A percentile compares a stretch with the other conserved stretches of the same genome.
These are phyloP conservation scores for Ondatra zibethicus DNA, from an alignment of 2,113 vertebrate genomes.

Conservation along the genomic window DNA sequence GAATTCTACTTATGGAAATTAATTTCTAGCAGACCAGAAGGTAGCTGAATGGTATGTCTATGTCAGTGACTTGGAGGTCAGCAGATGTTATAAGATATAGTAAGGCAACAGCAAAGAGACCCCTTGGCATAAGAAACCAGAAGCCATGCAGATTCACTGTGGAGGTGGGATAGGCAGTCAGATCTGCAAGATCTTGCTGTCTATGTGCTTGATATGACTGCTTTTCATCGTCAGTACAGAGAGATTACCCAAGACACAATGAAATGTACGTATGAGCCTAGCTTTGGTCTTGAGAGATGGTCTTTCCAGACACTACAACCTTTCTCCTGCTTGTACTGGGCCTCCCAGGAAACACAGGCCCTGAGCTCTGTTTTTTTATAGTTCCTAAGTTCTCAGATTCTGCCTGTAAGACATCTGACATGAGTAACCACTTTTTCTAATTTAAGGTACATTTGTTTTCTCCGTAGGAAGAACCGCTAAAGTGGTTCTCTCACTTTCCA, in stretches of 20 bases:
- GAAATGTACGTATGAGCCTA: not conserved
- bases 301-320: not conserved
- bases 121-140: not conserved
- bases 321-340: rapidly evolving
- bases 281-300: not conserved
- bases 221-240: not conserved
- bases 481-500: slow-evolving; percentile 39
- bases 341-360: not conserved
- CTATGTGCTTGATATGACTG: not conserved
- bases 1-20: slow-evolving; percentile 39
- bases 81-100: not conserved
- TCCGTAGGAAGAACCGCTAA: slow-evolving; percentile 54
- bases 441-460: slow-evolving; percentile 65
- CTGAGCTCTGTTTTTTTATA: slow-evolving; percentile 58
- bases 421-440: slow-evolving; percentile 71
- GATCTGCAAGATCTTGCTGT: not conserved
- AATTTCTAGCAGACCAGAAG: slow-evolving; percentile 40
- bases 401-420: slow-evolving; percentile 15
- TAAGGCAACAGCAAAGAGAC: not conserved
- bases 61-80: not conserved
- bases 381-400: slow-evolving; percentile 57
- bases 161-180: rapidly evolving
- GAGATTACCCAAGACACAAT: not conserved
- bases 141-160: not conserved
- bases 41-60: not conserved